Conservation (phyloP, 1,140 invertebrate species). For the Zelostemma sp. region DNA sequence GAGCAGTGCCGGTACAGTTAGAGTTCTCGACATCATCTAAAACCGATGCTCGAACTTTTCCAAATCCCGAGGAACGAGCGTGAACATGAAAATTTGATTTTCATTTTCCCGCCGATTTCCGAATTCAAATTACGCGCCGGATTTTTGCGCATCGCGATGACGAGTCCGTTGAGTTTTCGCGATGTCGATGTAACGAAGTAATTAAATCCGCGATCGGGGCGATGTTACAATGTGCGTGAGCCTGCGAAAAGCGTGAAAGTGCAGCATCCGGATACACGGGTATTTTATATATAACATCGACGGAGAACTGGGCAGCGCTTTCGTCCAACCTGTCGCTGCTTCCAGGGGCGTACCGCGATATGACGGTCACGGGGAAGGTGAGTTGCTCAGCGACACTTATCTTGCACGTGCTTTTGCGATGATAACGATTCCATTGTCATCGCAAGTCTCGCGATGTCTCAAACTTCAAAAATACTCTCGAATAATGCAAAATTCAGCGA, state of each 20-base stretch:
- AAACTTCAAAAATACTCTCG: no score
- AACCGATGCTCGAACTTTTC: no score
- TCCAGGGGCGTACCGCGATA: conserved; percentile 29
- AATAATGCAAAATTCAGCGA: no score
- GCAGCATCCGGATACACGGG: conserved; percentile 28
- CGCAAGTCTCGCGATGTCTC: no score
- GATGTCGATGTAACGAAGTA: background rate
- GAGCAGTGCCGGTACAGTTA: conserved; percentile 5
- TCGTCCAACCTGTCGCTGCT: conserved; percentile 43
- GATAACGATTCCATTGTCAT: conserved; percentile 1
- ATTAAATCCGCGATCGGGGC: conserved; percentile 1
- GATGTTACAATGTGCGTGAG: conserved; percentile 17
- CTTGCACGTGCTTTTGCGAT: background rate
- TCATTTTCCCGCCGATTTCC: conserved; percentile 1
- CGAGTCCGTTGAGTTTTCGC: background rate
- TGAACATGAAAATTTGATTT: conserved; percentile 8
- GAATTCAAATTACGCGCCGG: conserved; percentile 15
- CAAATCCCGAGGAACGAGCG: background rate
- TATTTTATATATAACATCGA: conserved; percentile 21
- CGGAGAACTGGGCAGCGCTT: conserved; percentile 18
- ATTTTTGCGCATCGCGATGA: background rate
- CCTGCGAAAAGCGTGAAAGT: conserved; percentile 24
- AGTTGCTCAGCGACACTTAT: conserved; percentile 4
- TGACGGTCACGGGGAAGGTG: conserved; percentile 51
- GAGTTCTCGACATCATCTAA: background rate